Conservation (phyloP, 2,888 invertebrate species). For the Octodonta nipae region DNA sequence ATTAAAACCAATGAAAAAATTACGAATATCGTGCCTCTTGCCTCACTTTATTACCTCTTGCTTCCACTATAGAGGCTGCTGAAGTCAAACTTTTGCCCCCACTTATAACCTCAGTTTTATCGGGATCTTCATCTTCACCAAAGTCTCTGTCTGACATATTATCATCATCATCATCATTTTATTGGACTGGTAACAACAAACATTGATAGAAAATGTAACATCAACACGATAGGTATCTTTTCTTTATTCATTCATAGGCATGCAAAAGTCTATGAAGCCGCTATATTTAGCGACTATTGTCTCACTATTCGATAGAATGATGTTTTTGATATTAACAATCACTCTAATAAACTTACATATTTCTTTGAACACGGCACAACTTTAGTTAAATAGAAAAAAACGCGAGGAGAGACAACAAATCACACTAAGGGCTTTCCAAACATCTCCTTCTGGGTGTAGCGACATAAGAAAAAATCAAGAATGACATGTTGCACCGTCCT, state of each 20-base stretch:
- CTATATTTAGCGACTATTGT: too few relatives aligned
- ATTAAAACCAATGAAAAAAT: too few relatives aligned
- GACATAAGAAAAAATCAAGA: too few relatives aligned
- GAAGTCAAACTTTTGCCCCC: conserved; percentile 77
- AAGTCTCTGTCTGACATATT: conserved; percentile 56
- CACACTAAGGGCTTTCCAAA: conserved; percentile 32
- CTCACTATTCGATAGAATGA: conserved; percentile 13
- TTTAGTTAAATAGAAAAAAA: conserved; percentile 18
- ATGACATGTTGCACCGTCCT: too few relatives aligned
- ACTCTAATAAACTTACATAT: conserved; percentile 30
- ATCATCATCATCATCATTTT: conserved; percentile 35
- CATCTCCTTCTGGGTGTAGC: too few relatives aligned
- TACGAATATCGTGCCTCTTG: too few relatives aligned
- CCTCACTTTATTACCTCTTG: conserved; percentile 33
- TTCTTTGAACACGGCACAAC: conserved; percentile 36
- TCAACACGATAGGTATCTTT: conserved; percentile 17
- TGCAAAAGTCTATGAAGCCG: conserved; percentile 22
- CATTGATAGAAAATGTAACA: conserved; percentile 12
- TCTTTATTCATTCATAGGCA: conserved; percentile 25
- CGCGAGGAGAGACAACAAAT: conserved; percentile 17
- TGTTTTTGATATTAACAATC: conserved; percentile 16
- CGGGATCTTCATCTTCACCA: conserved; percentile 81
- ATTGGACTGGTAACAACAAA: conserved; percentile 25
- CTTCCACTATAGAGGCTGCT: conserved; percentile 49
- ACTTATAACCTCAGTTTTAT: conserved; percentile 84